Evolutionary conservation across 1,140 invertebrate genomes (phyloP).

Genomic region (Saxidomus purpurata): DNA sequence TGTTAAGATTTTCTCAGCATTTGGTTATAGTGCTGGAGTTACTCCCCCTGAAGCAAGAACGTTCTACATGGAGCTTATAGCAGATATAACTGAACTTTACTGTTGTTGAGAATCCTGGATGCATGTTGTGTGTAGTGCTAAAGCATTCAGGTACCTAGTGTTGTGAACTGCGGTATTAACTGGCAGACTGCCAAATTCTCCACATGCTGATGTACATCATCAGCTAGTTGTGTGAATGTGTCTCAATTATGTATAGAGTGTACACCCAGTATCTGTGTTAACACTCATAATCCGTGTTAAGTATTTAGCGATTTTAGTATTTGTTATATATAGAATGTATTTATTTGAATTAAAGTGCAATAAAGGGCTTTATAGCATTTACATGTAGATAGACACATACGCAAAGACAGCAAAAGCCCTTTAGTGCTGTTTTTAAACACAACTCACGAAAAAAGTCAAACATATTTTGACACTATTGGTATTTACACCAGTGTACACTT

Average conservation of each 20-base stretch:
- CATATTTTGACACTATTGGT: too few species aligned
- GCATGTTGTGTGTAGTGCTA: background rate
- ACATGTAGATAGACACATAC: constrained; percentile 29
- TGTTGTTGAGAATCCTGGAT: background rate
- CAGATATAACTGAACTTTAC: background rate
- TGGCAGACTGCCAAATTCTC: background rate
- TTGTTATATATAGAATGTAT: constrained; percentile 56
- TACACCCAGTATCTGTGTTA: constrained; percentile 27
- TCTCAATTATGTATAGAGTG: constrained; percentile 13
- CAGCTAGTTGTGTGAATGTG: background rate
- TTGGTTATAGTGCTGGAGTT: background rate
- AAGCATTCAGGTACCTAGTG: background rate
- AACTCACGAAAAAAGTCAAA: too few species aligned
- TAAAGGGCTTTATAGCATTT: constrained; percentile 54
- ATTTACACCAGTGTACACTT: background rate
- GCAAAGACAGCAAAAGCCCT: constrained; percentile 49
- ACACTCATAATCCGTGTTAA: constrained; percentile 18
- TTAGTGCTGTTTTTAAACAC: constrained; percentile 4
- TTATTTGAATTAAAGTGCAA: constrained; percentile 51
- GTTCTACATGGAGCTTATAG: background rate
- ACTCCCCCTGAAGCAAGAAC: background rate
- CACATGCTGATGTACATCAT: background rate
- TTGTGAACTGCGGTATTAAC: background rate
- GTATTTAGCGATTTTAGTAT: constrained; percentile 50
- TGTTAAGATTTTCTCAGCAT: too few species aligned